These are phyloP conservation scores for Melanchra persicariae DNA, from an alignment of 2,888 invertebrate genomes.

Conservation along the genomic window DNA sequence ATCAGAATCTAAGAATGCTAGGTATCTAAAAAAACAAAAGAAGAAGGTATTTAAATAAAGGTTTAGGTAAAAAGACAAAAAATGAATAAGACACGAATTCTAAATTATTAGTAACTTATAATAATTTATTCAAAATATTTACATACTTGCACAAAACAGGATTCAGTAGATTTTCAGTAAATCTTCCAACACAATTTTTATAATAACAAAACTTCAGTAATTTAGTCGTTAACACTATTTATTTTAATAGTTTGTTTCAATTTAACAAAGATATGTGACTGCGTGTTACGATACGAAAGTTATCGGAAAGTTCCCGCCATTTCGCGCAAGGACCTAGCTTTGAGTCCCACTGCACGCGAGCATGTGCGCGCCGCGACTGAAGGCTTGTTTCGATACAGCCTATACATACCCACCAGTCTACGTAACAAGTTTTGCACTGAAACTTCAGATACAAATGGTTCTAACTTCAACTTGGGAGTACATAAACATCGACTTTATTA, in stretches of 20 bases:
- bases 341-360: slow-evolving; percentile 79
- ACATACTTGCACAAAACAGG: slow-evolving; percentile 56
- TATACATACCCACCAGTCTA: slow-evolving; percentile 85
- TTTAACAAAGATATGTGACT: slow-evolving; percentile 56
- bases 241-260: slow-evolving; percentile 34
- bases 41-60: too few relatives aligned
- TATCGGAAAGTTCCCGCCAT: slow-evolving; percentile 87
- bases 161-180: slow-evolving; percentile 38
- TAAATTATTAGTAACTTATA: background rate
- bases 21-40: background rate
- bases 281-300: slow-evolving; percentile 78
- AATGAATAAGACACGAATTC: background rate
- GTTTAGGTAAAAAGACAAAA: too few relatives aligned
- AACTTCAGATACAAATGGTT: slow-evolving; percentile 57
- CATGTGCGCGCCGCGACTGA: slow-evolving; percentile 88
- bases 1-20: too few relatives aligned
- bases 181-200: slow-evolving; percentile 55
- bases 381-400: slow-evolving; percentile 81
- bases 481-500: slow-evolving; percentile 28
- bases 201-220: slow-evolving; percentile 39
- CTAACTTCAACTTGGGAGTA: slow-evolving; percentile 38
- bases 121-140: slow-evolving; percentile 2
- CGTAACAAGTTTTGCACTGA: slow-evolving; percentile 85
- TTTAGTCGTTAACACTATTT: slow-evolving; percentile 37
- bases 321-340: slow-evolving; percentile 72